Percentiles rank a stretch among this genome's conserved stretches.
Conservation (phyloP, 2,888 invertebrate genomes). For the Eubasilissa splendida region DNA sequence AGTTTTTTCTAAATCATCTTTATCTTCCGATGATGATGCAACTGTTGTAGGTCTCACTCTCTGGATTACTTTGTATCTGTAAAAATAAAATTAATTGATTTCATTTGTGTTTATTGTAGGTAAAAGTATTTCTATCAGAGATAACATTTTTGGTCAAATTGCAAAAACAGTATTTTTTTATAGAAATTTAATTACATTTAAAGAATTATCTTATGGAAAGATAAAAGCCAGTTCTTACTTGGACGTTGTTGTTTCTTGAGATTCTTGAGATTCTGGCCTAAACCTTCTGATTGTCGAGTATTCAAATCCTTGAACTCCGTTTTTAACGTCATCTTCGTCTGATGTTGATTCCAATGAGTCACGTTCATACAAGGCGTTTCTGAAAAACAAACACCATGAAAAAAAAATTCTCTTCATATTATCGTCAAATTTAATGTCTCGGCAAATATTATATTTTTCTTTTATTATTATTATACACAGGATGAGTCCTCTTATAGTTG, state of each 20-base stretch:
- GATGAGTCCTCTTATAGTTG: too few species aligned
- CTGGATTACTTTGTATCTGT: conserved; percentile 57
- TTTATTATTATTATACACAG: too few species aligned
- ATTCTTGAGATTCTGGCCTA: conserved; percentile 70
- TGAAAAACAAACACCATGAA: conserved; percentile 20
- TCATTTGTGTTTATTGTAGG: background rate
- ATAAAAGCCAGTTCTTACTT: conserved; percentile 65
- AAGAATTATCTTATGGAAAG: too few species aligned
- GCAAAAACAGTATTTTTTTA: too few species aligned
- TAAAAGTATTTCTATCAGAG: background rate
- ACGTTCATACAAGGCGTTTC: conserved; percentile 51
- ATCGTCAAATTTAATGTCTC: too few species aligned
- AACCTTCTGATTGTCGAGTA: conserved; percentile 80
- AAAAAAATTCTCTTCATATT: background rate
- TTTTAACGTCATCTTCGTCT: conserved; percentile 51
- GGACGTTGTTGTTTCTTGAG: conserved; percentile 68
- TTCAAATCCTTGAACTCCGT: conserved; percentile 67
- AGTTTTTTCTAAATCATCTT: conserved; percentile 18
- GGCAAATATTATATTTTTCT: too few species aligned
- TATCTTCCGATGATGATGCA: conserved; percentile 35
- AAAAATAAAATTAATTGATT: conserved; percentile 34
- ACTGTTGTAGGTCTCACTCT: conserved; percentile 55
- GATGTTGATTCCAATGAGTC: conserved; percentile 42
- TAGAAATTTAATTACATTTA: too few species aligned
- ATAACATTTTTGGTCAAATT: too few species aligned